These are phyloP conservation scores for Eulemur macaco DNA, from an alignment of 2,113 vertebrate genomes.

Conservation along the genomic window DNA sequence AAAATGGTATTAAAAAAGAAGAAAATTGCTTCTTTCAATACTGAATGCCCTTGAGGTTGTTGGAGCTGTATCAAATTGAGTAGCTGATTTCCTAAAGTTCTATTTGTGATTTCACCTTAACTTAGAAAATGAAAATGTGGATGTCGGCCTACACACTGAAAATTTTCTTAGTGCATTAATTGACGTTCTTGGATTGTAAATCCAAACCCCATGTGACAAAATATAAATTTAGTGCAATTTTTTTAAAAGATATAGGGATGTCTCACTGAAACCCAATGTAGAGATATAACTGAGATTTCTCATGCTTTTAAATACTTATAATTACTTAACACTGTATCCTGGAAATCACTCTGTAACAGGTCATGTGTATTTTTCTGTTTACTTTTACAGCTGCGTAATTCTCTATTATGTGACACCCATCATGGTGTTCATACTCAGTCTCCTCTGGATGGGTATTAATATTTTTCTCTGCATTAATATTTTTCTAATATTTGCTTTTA, in stretches of 20 bases:
- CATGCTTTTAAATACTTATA: not conserved
- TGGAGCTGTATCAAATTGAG: not conserved
- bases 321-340: not conserved
- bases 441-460: not conserved
- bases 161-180: not conserved
- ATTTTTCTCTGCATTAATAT: not conserved
- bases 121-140: not conserved
- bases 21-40: not conserved
- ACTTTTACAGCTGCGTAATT: not conserved
- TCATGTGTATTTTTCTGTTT: not conserved
- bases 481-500: not conserved
- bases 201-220: not conserved
- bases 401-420: not conserved
- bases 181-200: not conserved
- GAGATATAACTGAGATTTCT: not conserved
- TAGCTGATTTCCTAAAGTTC: not conserved
- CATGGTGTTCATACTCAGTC: not conserved
- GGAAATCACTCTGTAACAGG: not conserved
- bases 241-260: not conserved
- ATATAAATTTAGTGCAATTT: not conserved
- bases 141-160: not conserved
- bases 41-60: not conserved
- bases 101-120: not conserved
- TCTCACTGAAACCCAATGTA: not conserved
- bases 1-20: not conserved